Conservation (phyloP, 2,113 vertebrate species). For the Alexandromys fortis region DNA sequence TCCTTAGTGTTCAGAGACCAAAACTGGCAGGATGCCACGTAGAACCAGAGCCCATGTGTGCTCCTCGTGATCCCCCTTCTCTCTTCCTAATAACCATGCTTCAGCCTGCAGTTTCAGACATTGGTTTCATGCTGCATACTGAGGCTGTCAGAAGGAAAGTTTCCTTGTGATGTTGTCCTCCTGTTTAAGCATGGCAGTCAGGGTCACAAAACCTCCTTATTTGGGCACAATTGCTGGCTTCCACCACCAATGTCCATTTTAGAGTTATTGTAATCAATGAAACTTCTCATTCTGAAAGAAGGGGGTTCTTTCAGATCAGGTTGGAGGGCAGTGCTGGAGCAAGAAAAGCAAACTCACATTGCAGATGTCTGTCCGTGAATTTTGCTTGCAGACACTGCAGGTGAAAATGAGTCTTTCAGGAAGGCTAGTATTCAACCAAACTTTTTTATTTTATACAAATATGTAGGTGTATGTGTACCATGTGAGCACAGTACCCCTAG, state of each 20-base stretch:
- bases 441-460: neutral
- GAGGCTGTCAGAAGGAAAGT: conserved; percentile 59
- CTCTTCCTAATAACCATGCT: conserved; percentile 21
- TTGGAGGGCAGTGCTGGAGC: conserved; percentile 84
- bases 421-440: conserved; percentile 39
- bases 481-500: neutral
- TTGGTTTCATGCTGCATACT: conserved; percentile 60
- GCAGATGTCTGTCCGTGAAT: conserved; percentile 84
- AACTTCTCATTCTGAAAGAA: conserved; percentile 84
- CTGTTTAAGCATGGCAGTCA: conserved; percentile 57
- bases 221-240: conserved; percentile 80
- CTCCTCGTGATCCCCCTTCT: conserved; percentile 61
- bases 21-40: conserved; percentile 58
- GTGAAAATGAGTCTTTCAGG: conserved; percentile 3
- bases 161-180: conserved; percentile 59
- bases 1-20: conserved; percentile 47
- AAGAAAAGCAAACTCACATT: conserved; percentile 78
- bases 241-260: conserved; percentile 79
- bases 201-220: conserved; percentile 72
- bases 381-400: conserved; percentile 64
- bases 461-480: too few relatives aligned
- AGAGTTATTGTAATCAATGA: conserved; percentile 83
- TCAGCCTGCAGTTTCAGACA: conserved; percentile 63
- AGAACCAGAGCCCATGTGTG: conserved; percentile 35
- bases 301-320: conserved; percentile 83